phyloP scores from a whole-genome alignment of 2,113 vertebrate genomes.

The Polypterus bichir region DNA sequence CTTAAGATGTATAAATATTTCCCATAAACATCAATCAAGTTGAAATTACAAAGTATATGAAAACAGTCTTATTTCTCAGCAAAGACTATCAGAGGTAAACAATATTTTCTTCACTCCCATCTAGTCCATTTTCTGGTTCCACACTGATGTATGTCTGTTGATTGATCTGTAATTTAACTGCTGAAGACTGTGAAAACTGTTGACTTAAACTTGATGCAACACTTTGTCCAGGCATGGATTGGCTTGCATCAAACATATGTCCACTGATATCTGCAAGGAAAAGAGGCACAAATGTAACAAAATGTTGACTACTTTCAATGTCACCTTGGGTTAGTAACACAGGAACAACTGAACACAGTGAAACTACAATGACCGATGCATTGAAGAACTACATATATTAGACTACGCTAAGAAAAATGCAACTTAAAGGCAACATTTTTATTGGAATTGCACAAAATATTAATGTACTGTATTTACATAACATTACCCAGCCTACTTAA shows the following conservation, averaged over 20 bases:
- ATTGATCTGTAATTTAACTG: constrained; percentile 31
- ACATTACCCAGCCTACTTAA: too few relatives aligned
- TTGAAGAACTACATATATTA: too few relatives aligned
- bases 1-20: not conserved
- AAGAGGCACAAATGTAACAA: constrained; percentile 1
- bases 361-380: not conserved
- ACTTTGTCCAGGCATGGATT: constrained; percentile 23
- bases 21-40: not conserved
- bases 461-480: not conserved
- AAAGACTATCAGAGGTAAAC: constrained; percentile 69
- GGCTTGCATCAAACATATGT: constrained; percentile 26
- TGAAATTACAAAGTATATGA: not conserved
- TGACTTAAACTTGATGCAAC: constrained; percentile 19
- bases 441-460: not conserved
- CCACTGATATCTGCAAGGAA: constrained; percentile 46
- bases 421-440: not conserved
- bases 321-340: not conserved
- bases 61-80: not conserved
- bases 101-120: constrained; percentile 66
- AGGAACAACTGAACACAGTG: not conserved
- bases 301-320: not conserved
- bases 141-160: constrained; percentile 33
- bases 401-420: too few relatives aligned
- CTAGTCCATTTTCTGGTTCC: constrained; percentile 44
- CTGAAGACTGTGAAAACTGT: constrained; percentile 10